Evolutionary conservation across 2,797 vertebrate genomes (phyloP).

Genomic region (Crenichthys baileyi): DNA sequence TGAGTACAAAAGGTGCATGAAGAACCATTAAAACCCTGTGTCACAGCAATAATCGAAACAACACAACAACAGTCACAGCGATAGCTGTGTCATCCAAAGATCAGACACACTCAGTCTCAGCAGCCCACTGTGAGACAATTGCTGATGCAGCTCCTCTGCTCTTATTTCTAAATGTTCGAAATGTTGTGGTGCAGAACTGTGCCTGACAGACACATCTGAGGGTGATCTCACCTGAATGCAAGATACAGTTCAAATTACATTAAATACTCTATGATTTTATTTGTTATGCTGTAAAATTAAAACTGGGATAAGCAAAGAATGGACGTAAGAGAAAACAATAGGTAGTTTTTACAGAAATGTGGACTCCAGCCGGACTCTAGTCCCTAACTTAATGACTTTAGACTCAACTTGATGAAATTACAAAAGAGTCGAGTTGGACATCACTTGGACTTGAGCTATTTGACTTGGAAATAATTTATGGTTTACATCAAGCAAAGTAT

Average conservation of each 20-base stretch:
- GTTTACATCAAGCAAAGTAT: not conserved
- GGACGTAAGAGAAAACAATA: not conserved
- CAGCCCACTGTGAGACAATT: not conserved
- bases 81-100: not conserved
- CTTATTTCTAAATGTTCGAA: not conserved
- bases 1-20: not conserved
- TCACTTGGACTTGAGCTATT: not conserved
- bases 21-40: not conserved
- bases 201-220: slow-evolving; percentile 1
- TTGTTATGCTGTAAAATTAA: not conserved
- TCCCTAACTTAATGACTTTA: not conserved
- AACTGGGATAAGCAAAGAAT: not conserved
- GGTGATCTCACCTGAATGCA: not conserved
- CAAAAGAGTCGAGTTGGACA: not conserved
- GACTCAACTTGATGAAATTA: not conserved
- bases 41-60: slow-evolving; percentile 12
- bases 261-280: not conserved
- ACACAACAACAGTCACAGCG: not conserved
- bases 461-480: not conserved
- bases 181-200: not conserved
- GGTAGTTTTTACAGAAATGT: not conserved
- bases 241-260: not conserved
- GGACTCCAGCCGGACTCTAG: not conserved
- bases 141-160: not conserved
- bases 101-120: slow-evolving; percentile 1